A percentile compares a stretch with the other conserved stretches of the same genome.
These are phyloP conservation scores for Phenacoccus solenopsis DNA, from an alignment of 1,140 invertebrate genomes.

Conservation along the genomic window DNA sequence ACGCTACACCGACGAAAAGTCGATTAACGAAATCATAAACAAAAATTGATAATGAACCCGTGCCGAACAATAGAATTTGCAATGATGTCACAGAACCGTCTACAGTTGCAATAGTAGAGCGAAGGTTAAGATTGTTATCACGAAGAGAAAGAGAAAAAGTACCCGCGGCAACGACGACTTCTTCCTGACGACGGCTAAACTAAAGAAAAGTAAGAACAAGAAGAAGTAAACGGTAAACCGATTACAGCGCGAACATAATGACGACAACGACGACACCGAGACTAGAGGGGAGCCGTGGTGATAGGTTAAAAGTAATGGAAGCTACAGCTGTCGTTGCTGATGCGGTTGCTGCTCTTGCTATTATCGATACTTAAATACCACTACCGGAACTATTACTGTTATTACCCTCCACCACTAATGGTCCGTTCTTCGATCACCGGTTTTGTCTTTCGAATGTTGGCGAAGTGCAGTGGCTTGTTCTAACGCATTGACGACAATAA, in stretches of 20 bases:
- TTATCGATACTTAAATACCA: background rate
- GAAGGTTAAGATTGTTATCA: constrained; percentile 14
- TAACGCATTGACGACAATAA: background rate
- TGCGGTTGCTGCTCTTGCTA: background rate
- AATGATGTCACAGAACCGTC: constrained; percentile 8
- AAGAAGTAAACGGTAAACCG: background rate
- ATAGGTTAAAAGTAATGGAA: background rate
- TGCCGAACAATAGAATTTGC: background rate
- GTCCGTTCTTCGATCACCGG: background rate
- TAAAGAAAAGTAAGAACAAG: constrained; percentile 6
- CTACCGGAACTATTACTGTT: constrained; percentile 1
- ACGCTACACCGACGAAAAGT: background rate
- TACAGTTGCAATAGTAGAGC: constrained; percentile 7
- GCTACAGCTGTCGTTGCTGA: constrained; percentile 1
- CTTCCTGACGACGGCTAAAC: background rate
- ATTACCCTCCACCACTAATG: constrained; percentile 1
- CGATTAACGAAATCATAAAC: background rate
- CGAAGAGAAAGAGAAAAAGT: constrained; percentile 7
- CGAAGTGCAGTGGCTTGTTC: background rate
- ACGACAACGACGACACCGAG: constrained; percentile 4
- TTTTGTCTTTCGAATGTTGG: background rate
- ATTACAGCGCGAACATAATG: background rate
- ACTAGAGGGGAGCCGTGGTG: background rate
- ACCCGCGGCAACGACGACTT: background rate
- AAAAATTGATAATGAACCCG: background rate